Conservation (phyloP, 2,888 invertebrate species). For the Hydrotaea diabolus region DNA sequence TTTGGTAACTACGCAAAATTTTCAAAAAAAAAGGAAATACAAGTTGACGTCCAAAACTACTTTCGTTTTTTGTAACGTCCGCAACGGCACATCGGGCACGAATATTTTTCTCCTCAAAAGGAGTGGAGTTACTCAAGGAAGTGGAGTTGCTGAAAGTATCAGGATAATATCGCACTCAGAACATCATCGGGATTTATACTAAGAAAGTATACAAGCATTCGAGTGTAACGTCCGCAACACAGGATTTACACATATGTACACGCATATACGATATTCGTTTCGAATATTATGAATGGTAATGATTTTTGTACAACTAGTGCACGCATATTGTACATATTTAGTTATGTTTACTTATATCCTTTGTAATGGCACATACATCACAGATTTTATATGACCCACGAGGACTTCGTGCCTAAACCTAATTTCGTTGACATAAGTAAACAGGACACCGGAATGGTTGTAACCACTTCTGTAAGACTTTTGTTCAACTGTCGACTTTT, state of each 20-base stretch:
- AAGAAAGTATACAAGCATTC: too few species aligned
- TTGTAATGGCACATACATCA: constrained; percentile 5
- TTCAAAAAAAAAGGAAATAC: too few species aligned
- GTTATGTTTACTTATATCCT: constrained; percentile 30
- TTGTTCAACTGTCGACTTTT: not conserved
- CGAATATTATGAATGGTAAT: constrained; percentile 8
- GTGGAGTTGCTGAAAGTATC: too few species aligned
- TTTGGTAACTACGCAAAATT: too few species aligned
- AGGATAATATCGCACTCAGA: too few species aligned
- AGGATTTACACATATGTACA: not conserved
- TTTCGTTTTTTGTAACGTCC: too few species aligned
- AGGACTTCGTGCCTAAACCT: constrained; percentile 57
- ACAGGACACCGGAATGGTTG: constrained; percentile 18
- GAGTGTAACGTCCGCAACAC: too few species aligned
- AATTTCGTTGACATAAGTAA: constrained; percentile 61
- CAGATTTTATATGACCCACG: constrained; percentile 32
- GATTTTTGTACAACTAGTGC: not conserved
- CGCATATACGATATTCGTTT: not conserved
- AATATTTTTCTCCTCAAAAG: too few species aligned
- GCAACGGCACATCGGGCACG: too few species aligned
- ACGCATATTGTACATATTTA: not conserved
- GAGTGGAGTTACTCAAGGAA: too few species aligned
- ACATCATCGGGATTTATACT: too few species aligned
- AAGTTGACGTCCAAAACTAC: too few species aligned
- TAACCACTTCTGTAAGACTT: constrained; percentile 20